phyloP scores from a whole-genome alignment of 64 coral and sea anemone genomes.

The Pachyseris speciosa region DNA sequence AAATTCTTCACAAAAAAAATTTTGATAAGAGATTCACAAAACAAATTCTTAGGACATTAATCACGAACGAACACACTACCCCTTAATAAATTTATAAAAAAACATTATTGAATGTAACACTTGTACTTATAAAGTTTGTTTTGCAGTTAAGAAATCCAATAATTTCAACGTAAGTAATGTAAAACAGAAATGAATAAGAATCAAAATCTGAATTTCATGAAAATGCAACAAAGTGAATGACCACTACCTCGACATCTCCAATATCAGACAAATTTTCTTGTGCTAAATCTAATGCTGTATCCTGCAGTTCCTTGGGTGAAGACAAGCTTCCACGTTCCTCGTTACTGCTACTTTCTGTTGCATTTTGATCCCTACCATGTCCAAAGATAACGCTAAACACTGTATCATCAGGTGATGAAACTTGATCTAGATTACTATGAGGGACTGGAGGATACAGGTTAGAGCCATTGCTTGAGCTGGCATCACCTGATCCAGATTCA shows the following conservation, averaged over 20 bases:
- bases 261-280: constrained; percentile 4
- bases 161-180: too few species aligned
- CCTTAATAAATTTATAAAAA: too few species aligned
- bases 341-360: background rate
- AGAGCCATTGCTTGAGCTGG: background rate
- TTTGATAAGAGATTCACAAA: too few species aligned
- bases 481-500: background rate
- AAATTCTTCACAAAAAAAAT: too few species aligned
- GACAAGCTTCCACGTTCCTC: background rate
- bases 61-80: too few species aligned
- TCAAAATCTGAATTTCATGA: background rate
- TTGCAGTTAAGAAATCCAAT: too few species aligned
- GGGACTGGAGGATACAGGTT: background rate
- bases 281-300: background rate
- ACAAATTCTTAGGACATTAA: too few species aligned
- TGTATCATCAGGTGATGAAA: background rate
- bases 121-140: too few species aligned
- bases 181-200: too few species aligned
- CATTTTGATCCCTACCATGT: background rate
- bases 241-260: constrained; percentile 29
- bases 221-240: background rate
- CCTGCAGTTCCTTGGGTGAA: background rate
- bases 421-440: background rate
- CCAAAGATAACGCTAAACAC: constrained; percentile 40
- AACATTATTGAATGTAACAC: too few species aligned